Conservation (phyloP, 2,888 invertebrate species). For the Drosophila acutilabella region DNA sequence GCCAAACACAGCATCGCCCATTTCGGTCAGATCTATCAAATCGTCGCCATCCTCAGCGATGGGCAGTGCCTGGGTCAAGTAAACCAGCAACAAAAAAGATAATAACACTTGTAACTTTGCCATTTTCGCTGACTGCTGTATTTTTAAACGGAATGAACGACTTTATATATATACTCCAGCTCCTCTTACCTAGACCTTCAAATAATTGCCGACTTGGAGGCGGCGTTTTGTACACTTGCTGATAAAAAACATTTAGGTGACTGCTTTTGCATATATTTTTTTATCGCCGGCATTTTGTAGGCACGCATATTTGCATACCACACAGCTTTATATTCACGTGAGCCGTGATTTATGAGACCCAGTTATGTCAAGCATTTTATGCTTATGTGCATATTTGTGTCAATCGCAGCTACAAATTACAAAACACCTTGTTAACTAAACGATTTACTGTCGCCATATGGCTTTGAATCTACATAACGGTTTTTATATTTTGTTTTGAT, state of each 20-base stretch:
- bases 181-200: constrained; percentile 60
- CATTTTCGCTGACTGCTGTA: constrained; percentile 49
- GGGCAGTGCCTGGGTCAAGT: constrained; percentile 13
- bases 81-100: constrained; percentile 25
- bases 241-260: constrained; percentile 50
- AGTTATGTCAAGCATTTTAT: constrained; percentile 44
- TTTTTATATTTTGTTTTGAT: constrained; percentile 24
- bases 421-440: neutral
- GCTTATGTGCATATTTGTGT: constrained; percentile 53
- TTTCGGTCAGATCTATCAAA: constrained; percentile 59
- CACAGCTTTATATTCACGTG: constrained; percentile 44
- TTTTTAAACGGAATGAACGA: neutral
- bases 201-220: constrained; percentile 42
- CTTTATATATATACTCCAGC: constrained; percentile 29
- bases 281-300: constrained; percentile 45
- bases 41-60: constrained; percentile 32
- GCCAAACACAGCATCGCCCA: constrained; percentile 84
- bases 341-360: constrained; percentile 59
- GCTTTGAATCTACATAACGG: constrained; percentile 17
- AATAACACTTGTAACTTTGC: constrained; percentile 26
- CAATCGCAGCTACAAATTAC: constrained; percentile 27
- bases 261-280: constrained; percentile 23
- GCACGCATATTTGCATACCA: constrained; percentile 60
- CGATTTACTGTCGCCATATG: neutral
- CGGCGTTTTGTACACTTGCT: constrained; percentile 46